Evolutionary conservation across 2,113 vertebrate genomes (phyloP).

Genomic region (Coregonus clupeaformis): DNA sequence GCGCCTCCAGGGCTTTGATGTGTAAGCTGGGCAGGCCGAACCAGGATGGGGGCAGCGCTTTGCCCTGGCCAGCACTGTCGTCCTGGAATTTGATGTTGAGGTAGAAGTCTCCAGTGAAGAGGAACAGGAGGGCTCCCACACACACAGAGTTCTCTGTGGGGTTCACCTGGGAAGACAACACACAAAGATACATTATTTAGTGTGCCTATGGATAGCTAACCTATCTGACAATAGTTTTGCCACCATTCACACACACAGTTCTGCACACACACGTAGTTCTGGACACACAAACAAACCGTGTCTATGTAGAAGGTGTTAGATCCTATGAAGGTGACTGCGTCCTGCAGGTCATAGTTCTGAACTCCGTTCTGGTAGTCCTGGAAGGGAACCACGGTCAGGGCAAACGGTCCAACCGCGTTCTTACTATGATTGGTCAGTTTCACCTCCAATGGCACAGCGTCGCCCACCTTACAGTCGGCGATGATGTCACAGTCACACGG

Average conservation of each 20-base stretch:
- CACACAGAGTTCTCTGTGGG: constrained; percentile 81
- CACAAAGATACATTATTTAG: neutral
- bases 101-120: constrained; percentile 93
- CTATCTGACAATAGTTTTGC: neutral
- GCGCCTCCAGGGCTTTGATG: constrained; percentile 77
- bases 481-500: constrained; percentile 83
- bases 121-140: constrained; percentile 87
- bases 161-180: constrained; percentile 76
- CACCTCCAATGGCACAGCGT: constrained; percentile 84
- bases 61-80: constrained; percentile 77
- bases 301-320: constrained; percentile 92
- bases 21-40: constrained; percentile 93
- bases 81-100: constrained; percentile 93
- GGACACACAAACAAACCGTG: constrained; percentile 73
- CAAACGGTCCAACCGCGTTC: constrained; percentile 84
- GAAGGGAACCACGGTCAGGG: constrained; percentile 87
- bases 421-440: constrained; percentile 89
- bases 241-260: neutral
- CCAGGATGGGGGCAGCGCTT: constrained; percentile 88
- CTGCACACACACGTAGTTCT: constrained; percentile 76
- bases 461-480: constrained; percentile 84
- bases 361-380: constrained; percentile 94
- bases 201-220: neutral
- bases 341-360: constrained; percentile 87
- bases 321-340: constrained; percentile 88